These are phyloP conservation scores for Lochmaea crataegi DNA, from an alignment of 2,888 invertebrate genomes.

Conservation along the genomic window DNA sequence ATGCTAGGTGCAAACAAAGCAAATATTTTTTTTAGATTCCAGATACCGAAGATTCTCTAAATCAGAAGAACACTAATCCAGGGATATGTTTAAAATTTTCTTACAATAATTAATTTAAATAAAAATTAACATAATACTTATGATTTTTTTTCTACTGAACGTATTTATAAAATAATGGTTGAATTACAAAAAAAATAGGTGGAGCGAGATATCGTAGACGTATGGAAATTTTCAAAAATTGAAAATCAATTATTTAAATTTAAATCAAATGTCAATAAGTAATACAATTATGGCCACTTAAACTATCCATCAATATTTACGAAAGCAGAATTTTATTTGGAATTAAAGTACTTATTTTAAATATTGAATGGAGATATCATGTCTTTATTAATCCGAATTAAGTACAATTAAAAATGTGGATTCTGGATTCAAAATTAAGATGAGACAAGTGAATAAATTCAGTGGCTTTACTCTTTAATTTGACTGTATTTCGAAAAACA, in stretches of 20 bases:
- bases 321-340: not conserved
- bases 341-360: too few relatives aligned
- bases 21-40: not conserved
- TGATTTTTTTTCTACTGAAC: too few relatives aligned
- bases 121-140: not conserved
- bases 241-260: conserved; percentile 13
- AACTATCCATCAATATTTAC: conserved; percentile 26
- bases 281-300: conserved; percentile 18
- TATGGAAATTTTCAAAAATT: not conserved
- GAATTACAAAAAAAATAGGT: too few relatives aligned
- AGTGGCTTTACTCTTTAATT: too few relatives aligned
- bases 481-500: too few relatives aligned
- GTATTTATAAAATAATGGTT: too few relatives aligned
- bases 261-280: conserved; percentile 24
- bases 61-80: not conserved
- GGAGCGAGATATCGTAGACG: not conserved
- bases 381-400: not conserved
- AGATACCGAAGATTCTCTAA: not conserved
- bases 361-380: not conserved
- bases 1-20: too few relatives aligned
- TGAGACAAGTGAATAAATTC: too few relatives aligned
- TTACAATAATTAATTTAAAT: not conserved
- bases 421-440: too few relatives aligned
- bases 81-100: not conserved
- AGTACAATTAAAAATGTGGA: too few relatives aligned